phyloP scores from a whole-genome alignment of 2,888 invertebrate genomes.

The Sarcophaga carnaria region DNA sequence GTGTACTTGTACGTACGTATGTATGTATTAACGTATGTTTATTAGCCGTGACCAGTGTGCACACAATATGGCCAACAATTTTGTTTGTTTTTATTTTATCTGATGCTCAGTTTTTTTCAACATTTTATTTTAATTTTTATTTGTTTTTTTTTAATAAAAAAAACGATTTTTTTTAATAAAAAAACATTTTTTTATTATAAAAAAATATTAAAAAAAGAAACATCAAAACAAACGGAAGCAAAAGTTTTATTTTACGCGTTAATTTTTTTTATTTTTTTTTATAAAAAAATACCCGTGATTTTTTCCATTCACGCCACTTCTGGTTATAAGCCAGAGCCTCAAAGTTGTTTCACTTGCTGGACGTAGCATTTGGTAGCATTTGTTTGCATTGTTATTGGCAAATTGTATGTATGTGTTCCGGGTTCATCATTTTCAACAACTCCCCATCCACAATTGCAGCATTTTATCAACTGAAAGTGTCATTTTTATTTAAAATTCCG shows the following conservation, averaged over 20 bases:
- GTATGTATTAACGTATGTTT: slow-evolving; percentile 55
- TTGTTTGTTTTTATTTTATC: slow-evolving; percentile 66
- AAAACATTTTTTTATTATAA: not conserved
- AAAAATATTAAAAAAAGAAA: slow-evolving; percentile 21
- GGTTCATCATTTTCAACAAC: not conserved
- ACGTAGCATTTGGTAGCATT: slow-evolving; percentile 59
- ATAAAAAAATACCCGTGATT: slow-evolving; percentile 2
- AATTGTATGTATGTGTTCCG: not conserved
- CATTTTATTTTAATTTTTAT: slow-evolving; percentile 18
- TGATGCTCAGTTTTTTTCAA: slow-evolving; percentile 35
- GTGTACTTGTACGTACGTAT: slow-evolving; percentile 16
- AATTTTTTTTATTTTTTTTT: slow-evolving; percentile 54
- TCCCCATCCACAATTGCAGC: not conserved
- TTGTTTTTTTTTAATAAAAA: not conserved
- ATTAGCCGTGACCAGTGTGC: slow-evolving; percentile 71
- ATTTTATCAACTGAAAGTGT: slow-evolving; percentile 12
- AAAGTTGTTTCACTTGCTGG: slow-evolving; percentile 41
- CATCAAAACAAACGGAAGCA: slow-evolving; percentile 56
- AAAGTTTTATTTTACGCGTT: slow-evolving; percentile 66
- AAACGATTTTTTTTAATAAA: not conserved
- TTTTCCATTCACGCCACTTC: not conserved
- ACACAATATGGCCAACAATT: slow-evolving; percentile 74
- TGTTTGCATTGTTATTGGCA: slow-evolving; percentile 71
- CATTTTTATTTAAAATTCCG: slow-evolving; percentile 1
- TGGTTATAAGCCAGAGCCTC: not conserved